Percentiles rank a stretch among this genome's conserved stretches.
Conservation (phyloP, 2,113 vertebrate genomes). For the Crocuta crocuta region DNA sequence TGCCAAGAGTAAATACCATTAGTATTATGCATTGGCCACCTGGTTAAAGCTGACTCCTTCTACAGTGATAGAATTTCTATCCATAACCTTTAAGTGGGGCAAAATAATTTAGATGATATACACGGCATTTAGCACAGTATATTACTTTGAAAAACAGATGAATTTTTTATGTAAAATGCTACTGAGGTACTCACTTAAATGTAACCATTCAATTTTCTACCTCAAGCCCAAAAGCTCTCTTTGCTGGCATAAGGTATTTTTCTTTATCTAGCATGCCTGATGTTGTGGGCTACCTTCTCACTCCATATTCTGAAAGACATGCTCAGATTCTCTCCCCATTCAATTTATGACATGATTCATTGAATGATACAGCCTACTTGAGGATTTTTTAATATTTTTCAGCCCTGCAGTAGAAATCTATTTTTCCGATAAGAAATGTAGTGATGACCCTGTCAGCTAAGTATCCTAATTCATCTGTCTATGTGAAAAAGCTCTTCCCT, state of each 20-base stretch:
- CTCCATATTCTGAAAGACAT: conserved; percentile 63
- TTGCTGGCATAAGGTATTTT: conserved; percentile 49
- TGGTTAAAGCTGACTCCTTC: conserved; percentile 34
- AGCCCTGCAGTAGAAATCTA: conserved; percentile 84
- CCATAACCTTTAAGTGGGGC: conserved; percentile 17
- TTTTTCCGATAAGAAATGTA: conserved; percentile 87
- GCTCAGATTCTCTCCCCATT: conserved; percentile 65
- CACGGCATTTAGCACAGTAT: conserved; percentile 17
- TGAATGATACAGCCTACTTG: conserved; percentile 88
- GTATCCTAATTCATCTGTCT: conserved; percentile 78
- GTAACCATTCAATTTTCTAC: conserved; percentile 68
- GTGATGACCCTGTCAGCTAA: conserved; percentile 86
- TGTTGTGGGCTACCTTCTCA: conserved; percentile 12
- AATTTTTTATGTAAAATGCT: conserved; percentile 41
- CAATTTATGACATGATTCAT: conserved; percentile 87
- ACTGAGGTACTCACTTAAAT: conserved; percentile 12
- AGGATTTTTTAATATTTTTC: conserved; percentile 86
- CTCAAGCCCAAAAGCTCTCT: conserved; percentile 19
- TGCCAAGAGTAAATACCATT: conserved; percentile 30
- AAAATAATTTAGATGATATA: conserved; percentile 66
- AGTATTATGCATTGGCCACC: not conserved
- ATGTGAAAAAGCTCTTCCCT: conserved; percentile 60
- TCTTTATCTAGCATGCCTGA: conserved; percentile 60
- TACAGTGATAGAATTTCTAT: not conserved
- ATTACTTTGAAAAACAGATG: conserved; percentile 63